Percentiles rank a stretch among this genome's conserved stretches.
Conservation (phyloP, 1,140 invertebrate genomes). For the Drosophila melanica region DNA sequence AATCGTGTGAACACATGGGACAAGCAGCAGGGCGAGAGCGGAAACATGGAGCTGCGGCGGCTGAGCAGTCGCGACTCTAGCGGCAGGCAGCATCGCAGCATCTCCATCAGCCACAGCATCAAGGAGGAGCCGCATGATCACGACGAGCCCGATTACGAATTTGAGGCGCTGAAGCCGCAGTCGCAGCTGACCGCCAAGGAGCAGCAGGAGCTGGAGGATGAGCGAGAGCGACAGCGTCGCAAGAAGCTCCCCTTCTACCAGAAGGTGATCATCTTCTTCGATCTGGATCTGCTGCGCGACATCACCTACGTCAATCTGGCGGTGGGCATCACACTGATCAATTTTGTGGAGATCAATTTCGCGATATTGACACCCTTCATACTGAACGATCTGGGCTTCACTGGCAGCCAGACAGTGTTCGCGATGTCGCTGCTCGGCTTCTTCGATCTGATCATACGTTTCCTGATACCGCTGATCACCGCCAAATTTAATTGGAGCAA, state of each 20-base stretch:
- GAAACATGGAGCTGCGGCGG: slow-evolving; percentile 66
- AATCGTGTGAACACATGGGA: slow-evolving; percentile 72
- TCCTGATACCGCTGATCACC: slow-evolving; percentile 87
- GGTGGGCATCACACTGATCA: slow-evolving; percentile 88
- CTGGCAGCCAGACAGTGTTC: slow-evolving; percentile 85
- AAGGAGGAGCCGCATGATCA: slow-evolving; percentile 60
- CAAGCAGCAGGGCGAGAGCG: slow-evolving; percentile 38
- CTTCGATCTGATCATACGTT: slow-evolving; percentile 86
- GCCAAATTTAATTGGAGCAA: slow-evolving; percentile 87
- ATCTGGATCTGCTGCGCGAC: slow-evolving; percentile 88
- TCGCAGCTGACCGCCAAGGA: slow-evolving; percentile 46
- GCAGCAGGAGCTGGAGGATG: slow-evolving; percentile 68
- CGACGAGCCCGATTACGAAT: slow-evolving; percentile 12
- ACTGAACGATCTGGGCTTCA: slow-evolving; percentile 86
- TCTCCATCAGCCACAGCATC: slow-evolving; percentile 74
- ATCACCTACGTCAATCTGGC: slow-evolving; percentile 88
- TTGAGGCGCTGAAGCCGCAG: not conserved
- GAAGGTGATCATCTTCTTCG: slow-evolving; percentile 87
- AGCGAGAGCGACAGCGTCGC: slow-evolving; percentile 59
- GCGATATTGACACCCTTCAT: slow-evolving; percentile 89
- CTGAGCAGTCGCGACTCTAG: slow-evolving; percentile 57
- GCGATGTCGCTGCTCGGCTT: slow-evolving; percentile 87
- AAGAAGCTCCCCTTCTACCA: slow-evolving; percentile 84
- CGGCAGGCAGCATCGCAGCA: slow-evolving; percentile 57
- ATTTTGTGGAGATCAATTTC: slow-evolving; percentile 89